phyloP scores from a whole-genome alignment of 2,888 invertebrate genomes.

The Agelastica alni region DNA sequence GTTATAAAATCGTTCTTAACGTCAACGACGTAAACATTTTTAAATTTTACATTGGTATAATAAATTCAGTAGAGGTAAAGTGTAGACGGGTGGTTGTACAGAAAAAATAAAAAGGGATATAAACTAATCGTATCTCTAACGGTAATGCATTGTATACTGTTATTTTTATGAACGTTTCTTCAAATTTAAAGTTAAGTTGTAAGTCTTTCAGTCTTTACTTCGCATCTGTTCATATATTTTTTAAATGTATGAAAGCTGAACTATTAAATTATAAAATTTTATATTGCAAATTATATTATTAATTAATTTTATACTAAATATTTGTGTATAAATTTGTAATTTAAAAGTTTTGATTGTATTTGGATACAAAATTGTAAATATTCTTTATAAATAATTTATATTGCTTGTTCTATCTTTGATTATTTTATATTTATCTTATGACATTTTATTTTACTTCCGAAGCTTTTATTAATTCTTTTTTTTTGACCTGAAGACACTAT shows the following conservation, averaged over 20 bases:
- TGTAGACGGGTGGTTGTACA: conserved; percentile 57
- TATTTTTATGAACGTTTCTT: conserved; percentile 17
- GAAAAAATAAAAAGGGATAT: conserved; percentile 44
- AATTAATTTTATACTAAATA: not conserved
- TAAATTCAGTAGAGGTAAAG: conserved; percentile 53
- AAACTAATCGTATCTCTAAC: conserved; percentile 40
- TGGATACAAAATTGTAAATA: not conserved
- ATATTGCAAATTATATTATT: no score
- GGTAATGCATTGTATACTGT: conserved; percentile 26
- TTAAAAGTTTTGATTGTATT: not conserved
- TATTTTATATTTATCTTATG: no score
- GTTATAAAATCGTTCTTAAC: conserved; percentile 6
- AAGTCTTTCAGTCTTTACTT: no score
- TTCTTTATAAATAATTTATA: no score
- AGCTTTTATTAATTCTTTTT: no score
- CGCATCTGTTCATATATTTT: no score
- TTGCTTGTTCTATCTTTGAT: no score
- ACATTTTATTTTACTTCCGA: no score
- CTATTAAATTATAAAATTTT: not conserved
- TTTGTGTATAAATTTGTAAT: no score
- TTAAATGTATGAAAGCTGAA: no score
- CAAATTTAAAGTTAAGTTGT: not conserved
- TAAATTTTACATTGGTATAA: conserved; percentile 33
- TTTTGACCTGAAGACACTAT: no score
- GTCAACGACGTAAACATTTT: conserved; percentile 1